These are phyloP conservation scores for Incurvaria masculella DNA, from an alignment of 2,888 invertebrate species.

Conservation along the genomic window DNA sequence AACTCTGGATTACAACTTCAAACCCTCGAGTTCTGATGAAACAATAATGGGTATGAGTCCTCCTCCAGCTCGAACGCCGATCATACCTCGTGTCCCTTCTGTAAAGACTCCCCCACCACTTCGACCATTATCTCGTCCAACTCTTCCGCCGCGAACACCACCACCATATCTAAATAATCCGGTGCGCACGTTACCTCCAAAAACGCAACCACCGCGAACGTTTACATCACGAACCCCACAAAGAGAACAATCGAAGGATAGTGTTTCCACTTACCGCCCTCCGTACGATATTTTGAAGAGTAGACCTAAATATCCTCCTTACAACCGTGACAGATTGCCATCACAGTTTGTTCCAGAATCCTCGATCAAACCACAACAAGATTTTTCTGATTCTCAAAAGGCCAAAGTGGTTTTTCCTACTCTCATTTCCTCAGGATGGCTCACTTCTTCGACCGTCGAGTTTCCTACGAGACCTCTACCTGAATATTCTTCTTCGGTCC, in stretches of 20 bases:
- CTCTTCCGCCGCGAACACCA: constrained; percentile 31
- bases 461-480: constrained; percentile 35
- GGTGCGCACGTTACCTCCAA: constrained; percentile 32
- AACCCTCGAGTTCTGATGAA: constrained; percentile 43
- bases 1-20: constrained; percentile 40
- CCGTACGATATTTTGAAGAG: constrained; percentile 34
- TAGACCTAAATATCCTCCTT: constrained; percentile 33
- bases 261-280: constrained; percentile 44
- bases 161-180: constrained; percentile 37
- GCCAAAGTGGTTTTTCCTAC: constrained; percentile 43
- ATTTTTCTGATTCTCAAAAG: constrained; percentile 17
- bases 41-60: constrained; percentile 57
- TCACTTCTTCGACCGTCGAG: constrained; percentile 42
- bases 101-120: constrained; percentile 20
- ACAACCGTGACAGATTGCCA: constrained; percentile 38
- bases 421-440: constrained; percentile 42
- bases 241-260: constrained; percentile 21
- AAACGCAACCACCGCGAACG: constrained; percentile 27
- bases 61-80: constrained; percentile 39
- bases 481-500: constrained; percentile 37
- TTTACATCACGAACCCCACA: constrained; percentile 31
- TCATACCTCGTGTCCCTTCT: constrained; percentile 16
- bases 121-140: constrained; percentile 31
- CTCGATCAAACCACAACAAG: constrained; percentile 22
- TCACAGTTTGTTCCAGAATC: constrained; percentile 26